Conservation (phyloP, 2,888 invertebrate species). For the Lithophane leautieri region DNA sequence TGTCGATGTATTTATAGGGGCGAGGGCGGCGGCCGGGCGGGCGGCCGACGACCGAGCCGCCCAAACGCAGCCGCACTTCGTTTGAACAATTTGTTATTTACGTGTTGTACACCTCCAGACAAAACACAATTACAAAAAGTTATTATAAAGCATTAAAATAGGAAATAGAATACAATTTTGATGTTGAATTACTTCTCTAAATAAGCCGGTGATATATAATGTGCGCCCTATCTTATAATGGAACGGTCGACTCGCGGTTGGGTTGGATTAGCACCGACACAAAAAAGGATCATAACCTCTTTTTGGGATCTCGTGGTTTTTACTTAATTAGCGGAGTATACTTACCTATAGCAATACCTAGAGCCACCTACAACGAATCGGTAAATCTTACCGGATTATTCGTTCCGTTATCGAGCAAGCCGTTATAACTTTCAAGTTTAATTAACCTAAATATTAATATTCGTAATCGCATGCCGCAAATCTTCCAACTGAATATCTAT, state of each 20-base stretch:
- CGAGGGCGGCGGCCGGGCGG: conserved; percentile 73
- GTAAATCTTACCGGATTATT: conserved; percentile 59
- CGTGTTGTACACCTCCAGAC: conserved; percentile 56
- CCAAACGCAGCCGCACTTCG: conserved; percentile 54
- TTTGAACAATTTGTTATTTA: conserved; percentile 59
- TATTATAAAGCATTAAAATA: conserved; percentile 17
- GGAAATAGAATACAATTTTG: conserved; percentile 9
- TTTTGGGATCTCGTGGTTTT: conserved; percentile 42
- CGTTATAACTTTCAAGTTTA: conserved; percentile 64
- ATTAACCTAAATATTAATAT: conserved; percentile 66
- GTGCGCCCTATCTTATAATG: conserved; percentile 11
- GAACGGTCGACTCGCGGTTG: conserved; percentile 17
- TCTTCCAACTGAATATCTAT: conserved; percentile 58
- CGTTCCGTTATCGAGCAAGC: conserved; percentile 55
- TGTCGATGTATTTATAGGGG: conserved; percentile 85
- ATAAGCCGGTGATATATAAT: not conserved
- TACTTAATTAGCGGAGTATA: conserved; percentile 53
- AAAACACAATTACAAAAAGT: conserved; percentile 39
- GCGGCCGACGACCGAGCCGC: conserved; percentile 69
- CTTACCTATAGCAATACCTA: conserved; percentile 18
- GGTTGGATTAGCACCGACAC: conserved; percentile 44
- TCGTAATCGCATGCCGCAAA: conserved; percentile 54
- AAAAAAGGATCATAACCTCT: conserved; percentile 47
- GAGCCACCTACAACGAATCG: conserved; percentile 25
- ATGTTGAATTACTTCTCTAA: conserved; percentile 15